Conservation (phyloP, 1,140 invertebrate species). For the Sminthurides bifidus region DNA sequence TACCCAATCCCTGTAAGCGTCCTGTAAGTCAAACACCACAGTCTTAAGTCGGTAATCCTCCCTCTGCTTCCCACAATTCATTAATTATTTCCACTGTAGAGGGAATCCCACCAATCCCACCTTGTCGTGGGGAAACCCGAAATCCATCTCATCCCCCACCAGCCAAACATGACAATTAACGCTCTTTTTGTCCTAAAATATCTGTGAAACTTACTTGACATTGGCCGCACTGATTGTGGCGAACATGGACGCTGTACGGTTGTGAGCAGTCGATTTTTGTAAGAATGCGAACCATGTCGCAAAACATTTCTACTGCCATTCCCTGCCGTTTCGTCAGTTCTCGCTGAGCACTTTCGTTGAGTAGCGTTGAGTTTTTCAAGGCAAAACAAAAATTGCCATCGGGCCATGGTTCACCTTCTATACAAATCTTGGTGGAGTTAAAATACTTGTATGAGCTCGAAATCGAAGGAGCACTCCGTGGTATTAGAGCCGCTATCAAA, state of each 20-base stretch:
- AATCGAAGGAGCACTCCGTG: slow-evolving; percentile 14
- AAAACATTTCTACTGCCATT: slow-evolving; percentile 24
- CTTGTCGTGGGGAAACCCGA: no score
- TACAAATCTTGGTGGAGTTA: slow-evolving; percentile 7
- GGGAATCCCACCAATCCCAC: no score
- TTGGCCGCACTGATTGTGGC: slow-evolving; percentile 17
- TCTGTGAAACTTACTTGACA: slow-evolving; percentile 22
- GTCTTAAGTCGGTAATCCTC: neutral
- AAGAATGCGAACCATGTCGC: slow-evolving; percentile 29
- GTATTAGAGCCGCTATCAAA: slow-evolving; percentile 6
- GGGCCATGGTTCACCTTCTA: slow-evolving; percentile 8
- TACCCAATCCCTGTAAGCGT: slow-evolving; percentile 31
- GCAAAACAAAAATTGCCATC: slow-evolving; percentile 21
- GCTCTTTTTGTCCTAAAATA: neutral
- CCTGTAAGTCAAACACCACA: slow-evolving; percentile 17
- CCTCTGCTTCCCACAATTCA: neutral
- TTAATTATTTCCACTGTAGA: neutral
- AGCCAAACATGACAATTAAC: no score
- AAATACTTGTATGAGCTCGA: slow-evolving; percentile 11
- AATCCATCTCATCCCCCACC: no score
- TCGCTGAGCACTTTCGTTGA: slow-evolving; percentile 13
- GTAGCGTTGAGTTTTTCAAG: slow-evolving; percentile 17
- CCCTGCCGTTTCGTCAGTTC: slow-evolving; percentile 6
- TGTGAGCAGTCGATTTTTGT: slow-evolving; percentile 27
- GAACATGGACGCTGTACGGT: slow-evolving; percentile 25